phyloP scores from a whole-genome alignment of 1,140 invertebrate genomes.

The Drosophila mauritiana region DNA sequence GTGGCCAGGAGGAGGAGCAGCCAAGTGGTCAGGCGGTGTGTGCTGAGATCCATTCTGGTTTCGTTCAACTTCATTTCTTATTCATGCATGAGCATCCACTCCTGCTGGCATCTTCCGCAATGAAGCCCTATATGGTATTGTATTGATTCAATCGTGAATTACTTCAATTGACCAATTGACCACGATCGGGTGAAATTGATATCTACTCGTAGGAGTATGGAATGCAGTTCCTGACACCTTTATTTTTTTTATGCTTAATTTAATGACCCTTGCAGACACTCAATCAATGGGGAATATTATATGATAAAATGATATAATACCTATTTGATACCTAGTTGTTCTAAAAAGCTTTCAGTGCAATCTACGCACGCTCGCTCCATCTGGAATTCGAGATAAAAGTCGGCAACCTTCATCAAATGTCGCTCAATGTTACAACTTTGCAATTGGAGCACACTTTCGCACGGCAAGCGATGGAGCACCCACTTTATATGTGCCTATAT shows the following conservation, averaged over 20 bases:
- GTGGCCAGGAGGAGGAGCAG: slow-evolving; percentile 11
- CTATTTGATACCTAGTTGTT: background rate
- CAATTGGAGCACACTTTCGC: slow-evolving; percentile 52
- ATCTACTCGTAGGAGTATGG: background rate
- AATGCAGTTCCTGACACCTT: background rate
- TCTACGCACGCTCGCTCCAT: slow-evolving; percentile 5
- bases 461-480: slow-evolving; percentile 10
- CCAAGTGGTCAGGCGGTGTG: background rate
- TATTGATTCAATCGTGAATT: slow-evolving; percentile 27
- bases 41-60: slow-evolving; percentile 22
- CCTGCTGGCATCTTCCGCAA: slow-evolving; percentile 24
- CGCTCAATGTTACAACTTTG: slow-evolving; percentile 63
- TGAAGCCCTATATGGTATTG: slow-evolving; percentile 10
- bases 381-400: slow-evolving; percentile 38
- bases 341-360: background rate
- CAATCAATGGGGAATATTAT: background rate
- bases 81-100: slow-evolving; percentile 5
- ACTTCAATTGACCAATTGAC: slow-evolving; percentile 34
- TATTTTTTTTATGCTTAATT: background rate
- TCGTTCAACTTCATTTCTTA: background rate
- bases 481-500: slow-evolving; percentile 18
- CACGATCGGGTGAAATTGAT: slow-evolving; percentile 31
- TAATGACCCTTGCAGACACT: background rate
- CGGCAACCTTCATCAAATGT: slow-evolving; percentile 29
- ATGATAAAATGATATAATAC: background rate